Evolutionary conservation across 92 coral and sea anemone species (phyloP).

Genomic region (Paragorgia papillata): DNA sequence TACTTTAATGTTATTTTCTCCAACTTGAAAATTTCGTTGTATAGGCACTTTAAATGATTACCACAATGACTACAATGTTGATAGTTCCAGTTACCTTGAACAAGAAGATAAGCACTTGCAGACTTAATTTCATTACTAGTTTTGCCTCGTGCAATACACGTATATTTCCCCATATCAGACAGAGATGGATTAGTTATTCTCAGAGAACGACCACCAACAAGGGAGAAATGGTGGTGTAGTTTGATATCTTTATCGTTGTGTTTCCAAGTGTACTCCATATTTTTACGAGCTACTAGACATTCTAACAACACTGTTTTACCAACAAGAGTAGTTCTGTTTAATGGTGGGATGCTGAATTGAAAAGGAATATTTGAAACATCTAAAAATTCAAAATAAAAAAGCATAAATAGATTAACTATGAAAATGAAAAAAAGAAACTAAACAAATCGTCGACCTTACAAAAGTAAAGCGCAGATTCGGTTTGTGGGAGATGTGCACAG

Average conservation of each 20-base stretch:
- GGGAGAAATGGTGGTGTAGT: conserved; percentile 67
- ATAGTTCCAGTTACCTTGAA: conserved; percentile 68
- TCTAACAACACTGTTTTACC: conserved; percentile 74
- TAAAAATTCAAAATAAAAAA: background rate
- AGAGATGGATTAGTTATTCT: conserved; percentile 62
- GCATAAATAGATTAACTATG: background rate
- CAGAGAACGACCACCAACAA: conserved; percentile 81
- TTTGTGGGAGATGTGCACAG: no score
- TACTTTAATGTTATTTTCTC: no score
- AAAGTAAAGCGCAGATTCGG: no score
- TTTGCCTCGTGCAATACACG: conserved; percentile 64
- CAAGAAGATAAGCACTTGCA: conserved; percentile 58
- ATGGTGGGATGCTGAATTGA: conserved; percentile 17
- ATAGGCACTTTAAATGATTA: no score
- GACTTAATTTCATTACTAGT: conserved; percentile 61
- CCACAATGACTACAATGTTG: no score
- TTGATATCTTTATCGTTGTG: conserved; percentile 60
- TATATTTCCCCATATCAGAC: conserved; percentile 69
- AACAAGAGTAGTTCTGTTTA: conserved; percentile 57
- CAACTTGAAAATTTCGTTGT: no score
- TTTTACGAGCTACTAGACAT: conserved; percentile 85
- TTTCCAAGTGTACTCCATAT: conserved; percentile 77
- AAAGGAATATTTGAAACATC: conserved; percentile 17
- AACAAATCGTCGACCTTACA: no score
- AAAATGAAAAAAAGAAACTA: background rate